Evolutionary conservation across 2,888 invertebrate genomes (phyloP).

Genomic region (Fragum whitleyi): DNA sequence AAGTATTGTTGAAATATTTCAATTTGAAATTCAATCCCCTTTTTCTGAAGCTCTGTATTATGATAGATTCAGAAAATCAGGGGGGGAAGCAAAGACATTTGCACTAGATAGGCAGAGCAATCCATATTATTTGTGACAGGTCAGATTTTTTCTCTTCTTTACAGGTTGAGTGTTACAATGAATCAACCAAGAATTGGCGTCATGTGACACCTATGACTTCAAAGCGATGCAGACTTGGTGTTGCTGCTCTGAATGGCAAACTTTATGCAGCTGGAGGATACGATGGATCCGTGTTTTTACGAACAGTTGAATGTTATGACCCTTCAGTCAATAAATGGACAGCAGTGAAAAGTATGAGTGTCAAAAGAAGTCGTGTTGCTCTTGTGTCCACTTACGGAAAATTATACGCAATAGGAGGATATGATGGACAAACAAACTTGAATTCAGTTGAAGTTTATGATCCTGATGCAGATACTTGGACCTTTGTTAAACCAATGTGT

Average conservation of each 20-base stretch:
- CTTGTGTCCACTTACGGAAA: constrained; percentile 93
- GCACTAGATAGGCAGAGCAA: too few species aligned
- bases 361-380: constrained; percentile 92
- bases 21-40: too few species aligned
- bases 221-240: constrained; percentile 93
- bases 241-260: constrained; percentile 92
- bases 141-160: too few species aligned
- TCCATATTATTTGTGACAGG: too few species aligned
- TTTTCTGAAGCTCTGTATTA: too few species aligned
- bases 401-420: constrained; percentile 89
- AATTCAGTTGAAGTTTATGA: constrained; percentile 94
- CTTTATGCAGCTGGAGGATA: constrained; percentile 90
- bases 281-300: constrained; percentile 93
- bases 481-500: constrained; percentile 91
- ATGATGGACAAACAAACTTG: constrained; percentile 93
- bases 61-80: too few species aligned
- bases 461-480: constrained; percentile 90
- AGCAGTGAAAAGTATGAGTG: constrained; percentile 92
- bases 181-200: constrained; percentile 90
- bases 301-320: constrained; percentile 93
- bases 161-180: constrained; percentile 92
- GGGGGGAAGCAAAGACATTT: too few species aligned
- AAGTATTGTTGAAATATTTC: too few species aligned
- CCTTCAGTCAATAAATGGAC: constrained; percentile 92
- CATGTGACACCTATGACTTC: constrained; percentile 92